Base-by-base conservation (phyloP, 2,113 vertebrate species). In the Vulpes lagopus region DNA sequence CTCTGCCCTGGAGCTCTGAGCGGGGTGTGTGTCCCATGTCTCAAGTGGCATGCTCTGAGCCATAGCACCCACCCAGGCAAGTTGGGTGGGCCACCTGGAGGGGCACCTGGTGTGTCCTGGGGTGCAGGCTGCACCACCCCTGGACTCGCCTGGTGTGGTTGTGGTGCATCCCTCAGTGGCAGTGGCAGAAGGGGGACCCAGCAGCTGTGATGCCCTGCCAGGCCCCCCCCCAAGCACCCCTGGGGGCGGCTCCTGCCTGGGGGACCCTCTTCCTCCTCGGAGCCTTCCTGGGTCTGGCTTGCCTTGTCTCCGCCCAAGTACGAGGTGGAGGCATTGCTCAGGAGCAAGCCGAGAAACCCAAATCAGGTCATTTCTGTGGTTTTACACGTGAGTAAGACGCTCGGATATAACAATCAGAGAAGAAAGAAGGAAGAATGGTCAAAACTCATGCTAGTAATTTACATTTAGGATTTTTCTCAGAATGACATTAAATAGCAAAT, bases 181-280 rank as follows among this genome's bases (percentile, higher is more conserved):
- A 38, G 69, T 22, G 9, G 69, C 69, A 38, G 69, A 19, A 43
- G 76, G 49, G 76, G 27, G 17, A 32, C 76, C 43, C 49, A 27
- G 30, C 51, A n/a, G 51, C 22, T 8, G 69, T 0, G 10, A 51
- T 11, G 1, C 55, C 86, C 67, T 16, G 17, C 65, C 17, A 20
- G 67, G 32, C 17, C 19, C 3, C 1, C 32, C 32, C 12, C 49
- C 38, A 5, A n/a, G 12, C 0, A 3, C 8, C 0, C n/a, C n/a
- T 5, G 0, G 15, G 67, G 81, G 53, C 2, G 0, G 25, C 69
- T 60, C n/a, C 85, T 59, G 51, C 30, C 59, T 89, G 86, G 57
- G 19, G 82, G 27, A 30, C 4, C 19, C 27, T 23, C 19, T 20
- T 14, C n/a, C 55, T 49, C 57, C 59, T 2, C 8, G 23, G 12